A percentile compares a stretch with the other conserved stretches of the same genome.
phyloP scores from a whole-genome alignment of 2,797 vertebrate species.

The Babyrousa celebensis region DNA sequence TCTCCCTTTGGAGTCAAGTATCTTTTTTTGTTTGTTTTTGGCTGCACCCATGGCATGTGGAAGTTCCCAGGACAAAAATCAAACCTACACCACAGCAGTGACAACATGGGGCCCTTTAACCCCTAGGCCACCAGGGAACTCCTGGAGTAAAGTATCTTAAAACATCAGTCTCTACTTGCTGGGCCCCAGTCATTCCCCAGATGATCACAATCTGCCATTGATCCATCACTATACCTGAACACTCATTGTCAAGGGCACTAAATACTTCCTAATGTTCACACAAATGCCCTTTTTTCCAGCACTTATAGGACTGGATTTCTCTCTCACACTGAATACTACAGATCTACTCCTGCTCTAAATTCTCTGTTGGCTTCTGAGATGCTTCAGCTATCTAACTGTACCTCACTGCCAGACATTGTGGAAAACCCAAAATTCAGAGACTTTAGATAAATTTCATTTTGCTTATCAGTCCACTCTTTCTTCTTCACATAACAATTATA shows the following conservation, averaged over 20 bases:
- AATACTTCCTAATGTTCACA: not conserved
- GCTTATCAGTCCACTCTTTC: not conserved
- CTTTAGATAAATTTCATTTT: not conserved
- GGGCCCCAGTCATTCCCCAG: not conserved
- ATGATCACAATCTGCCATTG: not conserved
- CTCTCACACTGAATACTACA: not conserved
- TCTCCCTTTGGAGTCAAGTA: not conserved
- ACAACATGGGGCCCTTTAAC: not conserved
- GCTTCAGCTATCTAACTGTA: not conserved
- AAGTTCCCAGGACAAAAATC: too few relatives aligned
- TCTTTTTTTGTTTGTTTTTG: too few relatives aligned
- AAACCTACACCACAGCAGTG: too few relatives aligned
- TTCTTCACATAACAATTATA: constrained; percentile 24
- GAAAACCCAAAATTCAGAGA: not conserved
- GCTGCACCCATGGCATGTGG: too few relatives aligned
- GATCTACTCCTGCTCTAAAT: not conserved
- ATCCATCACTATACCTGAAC: not conserved
- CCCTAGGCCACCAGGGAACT: too few relatives aligned
- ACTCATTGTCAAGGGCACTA: not conserved
- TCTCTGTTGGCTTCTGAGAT: not conserved
- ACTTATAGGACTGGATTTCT: not conserved
- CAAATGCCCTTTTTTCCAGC: not conserved
- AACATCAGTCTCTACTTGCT: not conserved
- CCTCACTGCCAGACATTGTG: not conserved
- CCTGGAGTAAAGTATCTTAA: not conserved